Conservation (phyloP, 2,888 invertebrate species). For the Patella pellucida region DNA sequence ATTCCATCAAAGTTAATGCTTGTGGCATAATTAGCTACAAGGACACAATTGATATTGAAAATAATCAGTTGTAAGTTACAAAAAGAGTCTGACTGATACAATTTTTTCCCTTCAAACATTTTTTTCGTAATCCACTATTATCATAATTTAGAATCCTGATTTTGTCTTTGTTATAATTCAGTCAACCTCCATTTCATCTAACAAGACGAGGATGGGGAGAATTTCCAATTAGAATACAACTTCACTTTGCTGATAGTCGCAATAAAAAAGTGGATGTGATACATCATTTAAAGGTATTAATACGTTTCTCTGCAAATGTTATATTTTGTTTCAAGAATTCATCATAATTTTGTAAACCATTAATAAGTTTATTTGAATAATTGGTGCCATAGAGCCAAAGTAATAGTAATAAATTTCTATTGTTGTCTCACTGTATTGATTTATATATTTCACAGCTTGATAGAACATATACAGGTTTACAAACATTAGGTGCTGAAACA, state of each 20-base stretch:
- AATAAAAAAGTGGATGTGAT: slow-evolving; percentile 86
- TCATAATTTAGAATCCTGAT: no score
- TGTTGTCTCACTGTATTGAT: neutral
- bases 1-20: no score
- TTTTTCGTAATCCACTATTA: no score
- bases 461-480: slow-evolving; percentile 84
- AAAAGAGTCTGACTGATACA: no score
- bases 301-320: no score
- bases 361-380: no score
- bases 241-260: slow-evolving; percentile 81
- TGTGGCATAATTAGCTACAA: no score
- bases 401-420: neutral
- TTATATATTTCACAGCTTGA: slow-evolving; percentile 79
- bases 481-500: slow-evolving; percentile 88
- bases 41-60: no score
- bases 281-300: slow-evolving; percentile 74
- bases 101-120: no score
- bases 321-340: no score
- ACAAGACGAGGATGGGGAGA: slow-evolving; percentile 93
- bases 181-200: slow-evolving; percentile 85
- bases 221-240: slow-evolving; percentile 85
- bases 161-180: slow-evolving; percentile 67
- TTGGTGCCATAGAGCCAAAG: neutral
- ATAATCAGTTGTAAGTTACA: no score
- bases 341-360: no score